phyloP scores from a whole-genome alignment of 2,888 invertebrate species.

The Nephrotoma flavescens region DNA sequence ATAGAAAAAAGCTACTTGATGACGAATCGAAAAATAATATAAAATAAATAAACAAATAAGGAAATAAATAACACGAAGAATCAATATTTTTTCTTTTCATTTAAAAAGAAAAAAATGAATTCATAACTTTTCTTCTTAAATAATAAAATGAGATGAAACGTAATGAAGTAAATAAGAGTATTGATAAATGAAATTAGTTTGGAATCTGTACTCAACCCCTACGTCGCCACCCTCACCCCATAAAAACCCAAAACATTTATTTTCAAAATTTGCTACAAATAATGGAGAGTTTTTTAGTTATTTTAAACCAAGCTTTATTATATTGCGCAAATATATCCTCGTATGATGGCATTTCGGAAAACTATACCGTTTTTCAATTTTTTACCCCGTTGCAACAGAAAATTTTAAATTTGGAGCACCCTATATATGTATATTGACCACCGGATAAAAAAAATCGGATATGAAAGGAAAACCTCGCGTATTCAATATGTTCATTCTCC shows the following conservation, averaged over 20 bases:
- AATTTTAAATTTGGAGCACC: not conserved
- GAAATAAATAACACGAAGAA: not conserved
- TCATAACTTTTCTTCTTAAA: not conserved
- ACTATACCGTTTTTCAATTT: too few species aligned
- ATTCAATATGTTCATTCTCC: not conserved
- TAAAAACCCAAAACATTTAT: too few species aligned
- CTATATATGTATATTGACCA: not conserved
- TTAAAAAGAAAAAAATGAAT: not conserved
- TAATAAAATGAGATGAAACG: not conserved
- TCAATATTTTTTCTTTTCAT: not conserved
- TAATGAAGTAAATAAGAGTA: not conserved
- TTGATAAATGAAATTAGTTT: not conserved
- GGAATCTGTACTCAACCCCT: too few species aligned
- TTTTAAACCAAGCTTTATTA: too few species aligned
- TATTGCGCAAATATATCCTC: too few species aligned
- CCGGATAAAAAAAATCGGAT: not conserved
- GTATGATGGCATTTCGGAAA: too few species aligned
- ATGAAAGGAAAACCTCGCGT: not conserved
- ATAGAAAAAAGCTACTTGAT: not conserved
- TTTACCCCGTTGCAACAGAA: not conserved
- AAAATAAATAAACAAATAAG: not conserved
- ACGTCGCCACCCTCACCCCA: too few species aligned
- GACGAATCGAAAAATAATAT: not conserved
- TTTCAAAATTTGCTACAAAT: too few species aligned
- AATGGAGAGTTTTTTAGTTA: too few species aligned